phyloP scores from a whole-genome alignment of 2,797 vertebrate species.

The Picus viridis region DNA sequence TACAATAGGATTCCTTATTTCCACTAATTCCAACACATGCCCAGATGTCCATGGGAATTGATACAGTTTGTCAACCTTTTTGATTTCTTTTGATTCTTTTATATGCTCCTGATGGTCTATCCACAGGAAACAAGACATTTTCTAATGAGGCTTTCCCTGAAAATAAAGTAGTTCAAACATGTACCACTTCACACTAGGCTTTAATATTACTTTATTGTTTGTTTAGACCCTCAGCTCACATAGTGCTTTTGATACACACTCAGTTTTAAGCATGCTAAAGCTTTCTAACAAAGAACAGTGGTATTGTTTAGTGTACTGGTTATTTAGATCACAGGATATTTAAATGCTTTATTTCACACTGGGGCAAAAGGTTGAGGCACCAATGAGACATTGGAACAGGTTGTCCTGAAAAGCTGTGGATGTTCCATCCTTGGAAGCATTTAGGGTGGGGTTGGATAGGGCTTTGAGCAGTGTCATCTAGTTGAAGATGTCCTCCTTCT shows the following conservation, averaged over 20 bases:
- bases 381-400: not conserved
- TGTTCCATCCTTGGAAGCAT: accelerated
- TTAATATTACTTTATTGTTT: not conserved
- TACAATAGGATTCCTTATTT: not conserved
- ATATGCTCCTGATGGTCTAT: not conserved
- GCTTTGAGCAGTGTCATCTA: not conserved
- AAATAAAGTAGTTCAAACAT: not conserved
- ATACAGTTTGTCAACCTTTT: not conserved
- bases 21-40: not conserved
- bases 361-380: not conserved
- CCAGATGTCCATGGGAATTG: not conserved
- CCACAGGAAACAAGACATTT: not conserved
- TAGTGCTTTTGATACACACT: not conserved
- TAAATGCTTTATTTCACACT: not conserved
- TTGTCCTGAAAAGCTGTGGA: too few species aligned
- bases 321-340: not conserved
- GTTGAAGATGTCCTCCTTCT: not conserved
- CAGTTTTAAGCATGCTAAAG: not conserved
- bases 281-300: not conserved
- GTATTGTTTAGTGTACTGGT: not conserved
- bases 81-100: not conserved
- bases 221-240: not conserved
- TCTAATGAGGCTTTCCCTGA: not conserved
- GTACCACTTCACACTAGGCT: not conserved
- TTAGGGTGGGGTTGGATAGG: accelerated